Evolutionary conservation across 2,797 vertebrate genomes (phyloP).

Genomic region (Nasua narica): DNA sequence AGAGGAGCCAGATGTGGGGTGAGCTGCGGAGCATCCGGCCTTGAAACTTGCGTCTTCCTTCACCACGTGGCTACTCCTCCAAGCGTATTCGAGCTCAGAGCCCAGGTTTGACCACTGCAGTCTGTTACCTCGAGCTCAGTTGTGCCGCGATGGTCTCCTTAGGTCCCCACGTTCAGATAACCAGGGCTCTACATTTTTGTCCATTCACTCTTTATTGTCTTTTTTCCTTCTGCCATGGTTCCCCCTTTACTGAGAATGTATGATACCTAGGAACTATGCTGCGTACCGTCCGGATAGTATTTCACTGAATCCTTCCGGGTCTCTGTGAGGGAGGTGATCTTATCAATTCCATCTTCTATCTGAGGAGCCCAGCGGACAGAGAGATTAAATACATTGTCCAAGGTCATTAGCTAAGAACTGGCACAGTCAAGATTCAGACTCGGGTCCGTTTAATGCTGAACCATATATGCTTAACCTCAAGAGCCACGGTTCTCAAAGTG

Average conservation of each 20-base stretch:
- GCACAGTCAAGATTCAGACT: background rate
- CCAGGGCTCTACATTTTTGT: background rate
- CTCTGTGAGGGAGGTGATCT: background rate
- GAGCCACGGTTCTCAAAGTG: background rate
- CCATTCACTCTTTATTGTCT: background rate
- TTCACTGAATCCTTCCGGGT: background rate
- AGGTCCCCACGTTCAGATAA: background rate
- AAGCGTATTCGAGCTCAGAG: background rate
- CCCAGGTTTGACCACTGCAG: fast-evolving
- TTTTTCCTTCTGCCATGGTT: background rate
- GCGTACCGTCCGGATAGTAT: background rate
- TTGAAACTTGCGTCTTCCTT: background rate
- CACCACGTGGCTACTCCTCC: background rate
- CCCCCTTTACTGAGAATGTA: background rate
- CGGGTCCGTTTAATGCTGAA: background rate
- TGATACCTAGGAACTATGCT: no score
- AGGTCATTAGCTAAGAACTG: background rate
- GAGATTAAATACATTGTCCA: background rate
- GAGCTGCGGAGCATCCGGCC: background rate
- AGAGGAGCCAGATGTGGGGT: fast-evolving
- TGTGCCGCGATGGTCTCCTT: background rate
- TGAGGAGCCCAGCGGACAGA: background rate
- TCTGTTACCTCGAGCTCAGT: background rate
- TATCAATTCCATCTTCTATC: background rate
- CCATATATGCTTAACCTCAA: background rate